Percentiles rank a stretch among this genome's conserved stretches.
phyloP scores from a whole-genome alignment of 2,113 vertebrate species.

The Nanorana parkeri region DNA sequence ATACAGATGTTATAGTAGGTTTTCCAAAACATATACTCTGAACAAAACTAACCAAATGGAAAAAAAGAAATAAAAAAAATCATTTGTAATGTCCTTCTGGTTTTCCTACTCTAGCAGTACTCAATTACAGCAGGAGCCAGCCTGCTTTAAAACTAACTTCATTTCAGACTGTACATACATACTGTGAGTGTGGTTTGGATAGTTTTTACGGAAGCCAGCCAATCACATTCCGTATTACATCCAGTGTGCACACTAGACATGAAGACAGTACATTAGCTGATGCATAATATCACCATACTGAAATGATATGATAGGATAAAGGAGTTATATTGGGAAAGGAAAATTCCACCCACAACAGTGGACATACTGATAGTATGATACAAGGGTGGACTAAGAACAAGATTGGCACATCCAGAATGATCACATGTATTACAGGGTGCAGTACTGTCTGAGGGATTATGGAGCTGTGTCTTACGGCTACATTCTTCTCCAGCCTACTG shows the following conservation, averaged over 20 bases:
- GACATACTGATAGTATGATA: constrained; percentile 71
- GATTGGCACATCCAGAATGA: constrained; percentile 85
- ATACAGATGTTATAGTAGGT: constrained; percentile 79
- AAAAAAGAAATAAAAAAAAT: constrained; percentile 64
- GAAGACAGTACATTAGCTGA: constrained; percentile 62
- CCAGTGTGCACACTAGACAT: constrained; percentile 61
- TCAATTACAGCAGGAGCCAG: constrained; percentile 83
- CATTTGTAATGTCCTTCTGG: constrained; percentile 66
- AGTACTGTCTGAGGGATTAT: constrained; percentile 66
- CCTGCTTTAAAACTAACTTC: constrained; percentile 74
- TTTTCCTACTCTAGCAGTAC: constrained; percentile 66
- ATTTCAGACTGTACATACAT: constrained; percentile 54
- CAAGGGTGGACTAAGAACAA: constrained; percentile 69
- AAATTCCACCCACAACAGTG: constrained; percentile 67
- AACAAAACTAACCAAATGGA: constrained; percentile 65
- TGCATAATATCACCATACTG: constrained; percentile 53
- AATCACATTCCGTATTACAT: constrained; percentile 57
- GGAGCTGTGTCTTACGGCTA: constrained; percentile 78
- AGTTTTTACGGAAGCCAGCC: constrained; percentile 59
- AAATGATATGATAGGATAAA: constrained; percentile 56
- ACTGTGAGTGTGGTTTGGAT: constrained; percentile 47
- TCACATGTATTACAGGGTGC: constrained; percentile 56
- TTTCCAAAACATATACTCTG: constrained; percentile 69
- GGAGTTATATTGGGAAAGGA: constrained; percentile 55
- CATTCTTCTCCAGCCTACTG: constrained; percentile 76